Evolutionary conservation across 2,888 invertebrate species (phyloP).

Genomic region (Helicoverpa assulta): DNA sequence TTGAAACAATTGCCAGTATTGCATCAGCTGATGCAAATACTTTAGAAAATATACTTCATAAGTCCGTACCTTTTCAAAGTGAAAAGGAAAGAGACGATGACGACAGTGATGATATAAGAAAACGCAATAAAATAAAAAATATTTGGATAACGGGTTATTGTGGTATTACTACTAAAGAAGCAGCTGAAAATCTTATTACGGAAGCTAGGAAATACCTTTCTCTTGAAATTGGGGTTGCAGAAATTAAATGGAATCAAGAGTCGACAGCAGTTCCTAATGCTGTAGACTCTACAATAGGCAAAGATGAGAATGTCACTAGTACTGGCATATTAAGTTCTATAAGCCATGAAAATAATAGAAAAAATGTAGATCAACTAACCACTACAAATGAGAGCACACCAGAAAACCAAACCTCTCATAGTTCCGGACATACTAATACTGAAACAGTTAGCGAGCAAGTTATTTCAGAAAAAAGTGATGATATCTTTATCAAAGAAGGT

Average conservation of each 20-base stretch:
- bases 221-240: conserved; percentile 93
- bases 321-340: conserved; percentile 5
- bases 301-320: conserved; percentile 6
- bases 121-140: conserved; percentile 92
- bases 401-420: background rate
- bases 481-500: background rate
- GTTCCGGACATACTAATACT: background rate
- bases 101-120: conserved; percentile 91
- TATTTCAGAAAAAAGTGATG: background rate
- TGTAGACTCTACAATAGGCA: conserved; percentile 9
- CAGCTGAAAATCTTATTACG: conserved; percentile 93
- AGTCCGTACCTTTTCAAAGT: conserved; percentile 96
- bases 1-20: conserved; percentile 94
- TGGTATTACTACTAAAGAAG: conserved; percentile 95
- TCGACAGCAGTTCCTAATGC: conserved; percentile 32
- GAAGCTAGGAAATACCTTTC: conserved; percentile 94
- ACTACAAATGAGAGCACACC: background rate
- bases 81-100: conserved; percentile 94
- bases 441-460: background rate
- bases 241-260: conserved; percentile 92
- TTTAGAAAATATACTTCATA: conserved; percentile 94
- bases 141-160: conserved; percentile 95
- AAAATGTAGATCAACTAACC: conserved; percentile 1
- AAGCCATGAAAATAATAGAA: background rate
- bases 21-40: conserved; percentile 93